Evolutionary conservation across 2,797 vertebrate species (phyloP).

Genomic region (Leptodactylus fallax): DNA sequence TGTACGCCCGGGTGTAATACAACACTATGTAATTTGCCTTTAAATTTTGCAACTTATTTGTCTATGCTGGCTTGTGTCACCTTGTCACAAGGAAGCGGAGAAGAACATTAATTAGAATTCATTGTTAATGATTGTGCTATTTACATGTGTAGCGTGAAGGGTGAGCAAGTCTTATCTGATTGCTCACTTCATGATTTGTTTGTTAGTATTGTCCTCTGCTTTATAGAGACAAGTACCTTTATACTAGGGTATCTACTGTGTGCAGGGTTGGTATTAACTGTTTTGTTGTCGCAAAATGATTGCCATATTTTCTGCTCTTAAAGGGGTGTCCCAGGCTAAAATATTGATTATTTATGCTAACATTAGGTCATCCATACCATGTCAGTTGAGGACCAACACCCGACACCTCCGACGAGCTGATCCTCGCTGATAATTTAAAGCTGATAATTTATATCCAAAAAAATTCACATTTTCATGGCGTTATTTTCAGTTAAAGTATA

Average conservation of each 20-base stretch:
- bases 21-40: background rate
- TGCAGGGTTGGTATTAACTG: no score
- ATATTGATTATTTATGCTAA: no score
- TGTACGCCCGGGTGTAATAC: background rate
- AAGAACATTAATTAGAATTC: constrained; percentile 2
- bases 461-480: background rate
- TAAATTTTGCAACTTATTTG: background rate
- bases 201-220: constrained; percentile 4
- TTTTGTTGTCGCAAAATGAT: no score
- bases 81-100: background rate
- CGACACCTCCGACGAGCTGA: no score
- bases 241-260: no score
- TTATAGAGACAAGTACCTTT: background rate
- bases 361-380: no score
- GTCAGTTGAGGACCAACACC: no score
- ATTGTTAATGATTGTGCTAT: background rate
- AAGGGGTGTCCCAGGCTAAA: no score
- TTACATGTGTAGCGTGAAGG: background rate
- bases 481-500: background rate
- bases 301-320: no score
- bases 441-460: no score
- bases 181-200: background rate
- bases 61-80: background rate
- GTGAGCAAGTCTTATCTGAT: background rate
- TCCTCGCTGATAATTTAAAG: no score